Evolutionary conservation across 2,888 invertebrate genomes (phyloP), one percentile per base, ranked within the genome.

Genomic region (Microctonus aethiopoides): DNA sequence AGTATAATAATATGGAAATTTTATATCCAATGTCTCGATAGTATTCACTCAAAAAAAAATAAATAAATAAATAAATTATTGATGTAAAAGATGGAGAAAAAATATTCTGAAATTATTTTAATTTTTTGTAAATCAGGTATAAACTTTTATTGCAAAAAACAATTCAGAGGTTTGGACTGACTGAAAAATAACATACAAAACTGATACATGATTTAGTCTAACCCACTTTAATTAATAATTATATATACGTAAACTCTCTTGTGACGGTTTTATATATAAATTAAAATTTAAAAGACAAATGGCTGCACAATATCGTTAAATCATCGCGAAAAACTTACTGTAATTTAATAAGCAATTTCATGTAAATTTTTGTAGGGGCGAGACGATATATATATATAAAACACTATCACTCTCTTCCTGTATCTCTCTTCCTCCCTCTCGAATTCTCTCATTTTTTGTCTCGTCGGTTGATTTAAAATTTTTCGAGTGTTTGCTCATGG

Each of bases 341-440:
- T 81, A 79, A 84, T 84, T 84, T 84, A 84, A 83, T 84, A 84
- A 83, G 84, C 84, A 84, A 84, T 84, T 84, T 84, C 82, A 84
- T 84, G 84, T 81, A 84, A 84, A 84, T 84, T 82, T 75, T 72
- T 67, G 61, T 77, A 77, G 78, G 76, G 78, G 61, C 39, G 59
- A 63, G 52, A 54, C 56, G 64, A 34, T 32, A 16, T 46, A 46
- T 46, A 46, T 16, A 16, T 46, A n/a, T 46, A 20, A 36, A 26
- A 52, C 34, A 39, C 20, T 56, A n/a, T n/a, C n/a, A n/a, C n/a
- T 16, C 26, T 57, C n/a, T 39, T 39, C 22, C 26, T 29, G 26
- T 39, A 9, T 29, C 11, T 36, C 29, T 29, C 36, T 34, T 29
- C 10, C 41, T 64, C 51, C 3, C 46, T 16, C 29, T 36, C 24